Evolutionary conservation across 2,888 invertebrate species (phyloP).

Genomic region (Caenorhabditis macrosperma): DNA sequence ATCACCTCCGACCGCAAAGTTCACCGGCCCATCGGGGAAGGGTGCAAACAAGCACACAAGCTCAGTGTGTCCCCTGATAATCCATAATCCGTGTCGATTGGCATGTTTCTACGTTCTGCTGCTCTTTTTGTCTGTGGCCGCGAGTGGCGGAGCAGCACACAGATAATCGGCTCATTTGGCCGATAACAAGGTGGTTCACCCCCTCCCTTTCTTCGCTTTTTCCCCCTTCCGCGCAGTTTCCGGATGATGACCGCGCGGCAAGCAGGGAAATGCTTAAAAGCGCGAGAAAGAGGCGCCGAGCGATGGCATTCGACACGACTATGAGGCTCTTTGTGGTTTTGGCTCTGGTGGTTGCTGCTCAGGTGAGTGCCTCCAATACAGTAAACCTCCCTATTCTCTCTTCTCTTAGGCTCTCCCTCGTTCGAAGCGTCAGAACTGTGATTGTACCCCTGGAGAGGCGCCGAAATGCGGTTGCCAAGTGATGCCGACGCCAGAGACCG

Average conservation of each 20-base stretch:
- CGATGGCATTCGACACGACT: slow-evolving; percentile 12
- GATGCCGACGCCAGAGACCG: slow-evolving; percentile 42
- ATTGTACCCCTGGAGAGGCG: slow-evolving; percentile 60
- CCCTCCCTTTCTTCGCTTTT: no score
- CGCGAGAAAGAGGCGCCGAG: neutral
- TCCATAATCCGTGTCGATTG: slow-evolving; percentile 11
- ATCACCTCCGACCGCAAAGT: neutral
- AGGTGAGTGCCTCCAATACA: neutral
- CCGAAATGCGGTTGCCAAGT: slow-evolving; percentile 67
- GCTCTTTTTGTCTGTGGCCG: slow-evolving; percentile 13
- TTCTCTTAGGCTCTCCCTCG: slow-evolving; percentile 42
- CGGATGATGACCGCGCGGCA: slow-evolving; percentile 22
- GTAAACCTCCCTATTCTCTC: neutral
- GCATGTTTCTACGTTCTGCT: slow-evolving; percentile 38
- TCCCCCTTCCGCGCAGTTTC: no score
- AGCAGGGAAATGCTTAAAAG: slow-evolving; percentile 28
- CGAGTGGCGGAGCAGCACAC: no score
- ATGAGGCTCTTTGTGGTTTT: slow-evolving; percentile 19
- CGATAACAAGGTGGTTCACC: slow-evolving; percentile 48
- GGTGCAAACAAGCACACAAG: slow-evolving; percentile 7
- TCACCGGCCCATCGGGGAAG: neutral
- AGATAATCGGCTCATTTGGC: neutral
- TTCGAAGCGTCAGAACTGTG: slow-evolving; percentile 59
- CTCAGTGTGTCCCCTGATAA: neutral
- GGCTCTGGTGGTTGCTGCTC: neutral